Evolutionary conservation across 2,888 invertebrate species (phyloP).

Genomic region (Epinotia brunnichana): DNA sequence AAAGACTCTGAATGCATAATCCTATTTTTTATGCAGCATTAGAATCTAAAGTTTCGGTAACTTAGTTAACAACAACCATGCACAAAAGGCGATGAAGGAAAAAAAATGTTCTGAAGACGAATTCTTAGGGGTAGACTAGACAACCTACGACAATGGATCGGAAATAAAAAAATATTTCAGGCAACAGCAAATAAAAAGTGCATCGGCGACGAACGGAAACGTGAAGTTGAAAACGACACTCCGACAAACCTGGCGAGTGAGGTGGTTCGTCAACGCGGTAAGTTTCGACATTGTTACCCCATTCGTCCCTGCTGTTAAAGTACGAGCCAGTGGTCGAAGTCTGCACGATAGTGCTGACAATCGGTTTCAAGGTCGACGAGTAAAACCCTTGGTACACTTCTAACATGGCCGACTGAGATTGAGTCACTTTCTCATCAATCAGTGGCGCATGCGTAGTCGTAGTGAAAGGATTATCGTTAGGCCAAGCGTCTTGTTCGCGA

Average conservation of each 20-base stretch:
- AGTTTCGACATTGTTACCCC: constrained; percentile 79
- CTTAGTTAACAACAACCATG: constrained; percentile 36
- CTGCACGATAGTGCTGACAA: constrained; percentile 69
- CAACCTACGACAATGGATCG: constrained; percentile 48
- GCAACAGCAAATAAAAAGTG: constrained; percentile 76
- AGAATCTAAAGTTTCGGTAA: constrained; percentile 21
- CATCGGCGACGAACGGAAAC: constrained; percentile 67
- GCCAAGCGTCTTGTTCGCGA: constrained; percentile 76
- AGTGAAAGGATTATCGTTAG: constrained; percentile 81
- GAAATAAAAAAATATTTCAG: constrained; percentile 51
- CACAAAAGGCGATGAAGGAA: constrained; percentile 19
- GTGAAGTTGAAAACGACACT: constrained; percentile 72
- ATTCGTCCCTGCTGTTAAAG: constrained; percentile 74
- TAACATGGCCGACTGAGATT: constrained; percentile 80
- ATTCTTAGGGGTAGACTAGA: constrained; percentile 24
- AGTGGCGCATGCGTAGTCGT: constrained; percentile 75
- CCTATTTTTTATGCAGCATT: neutral
- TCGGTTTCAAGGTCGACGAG: constrained; percentile 78
- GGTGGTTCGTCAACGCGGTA: constrained; percentile 83
- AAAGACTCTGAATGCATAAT: constrained; percentile 5
- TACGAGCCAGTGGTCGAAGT: constrained; percentile 67
- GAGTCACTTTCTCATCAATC: constrained; percentile 76
- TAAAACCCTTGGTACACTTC: constrained; percentile 82
- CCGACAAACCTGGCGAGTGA: constrained; percentile 82
- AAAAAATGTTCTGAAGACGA: constrained; percentile 19